Conservation (phyloP, 2,888 invertebrate species). For the Euzophera pinguis region DNA sequence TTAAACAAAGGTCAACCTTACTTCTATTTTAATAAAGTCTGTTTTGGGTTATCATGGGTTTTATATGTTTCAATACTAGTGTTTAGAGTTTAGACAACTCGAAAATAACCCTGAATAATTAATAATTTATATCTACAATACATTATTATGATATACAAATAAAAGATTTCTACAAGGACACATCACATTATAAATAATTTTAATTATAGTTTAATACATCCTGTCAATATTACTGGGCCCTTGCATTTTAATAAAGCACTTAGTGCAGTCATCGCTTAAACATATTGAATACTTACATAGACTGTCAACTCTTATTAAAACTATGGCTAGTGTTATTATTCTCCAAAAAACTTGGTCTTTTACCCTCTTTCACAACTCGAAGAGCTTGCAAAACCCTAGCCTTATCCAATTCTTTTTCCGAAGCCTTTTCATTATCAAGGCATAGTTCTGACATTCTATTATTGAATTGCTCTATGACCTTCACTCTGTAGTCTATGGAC, state of each 20-base stretch:
- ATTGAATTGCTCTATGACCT: slow-evolving; percentile 93
- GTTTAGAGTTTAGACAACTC: too few relatives aligned
- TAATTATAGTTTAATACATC: not conserved
- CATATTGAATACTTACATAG: slow-evolving; percentile 1
- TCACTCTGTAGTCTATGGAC: slow-evolving; percentile 92
- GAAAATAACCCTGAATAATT: too few relatives aligned
- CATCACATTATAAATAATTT: not conserved
- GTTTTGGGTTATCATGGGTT: too few relatives aligned
- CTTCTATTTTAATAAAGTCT: too few relatives aligned
- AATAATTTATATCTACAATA: too few relatives aligned
- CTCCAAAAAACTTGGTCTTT: slow-evolving; percentile 78
- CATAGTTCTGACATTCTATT: slow-evolving; percentile 90
- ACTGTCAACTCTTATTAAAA: slow-evolving; percentile 68
- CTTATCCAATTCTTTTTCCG: slow-evolving; percentile 94
- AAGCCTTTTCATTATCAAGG: slow-evolving; percentile 92
- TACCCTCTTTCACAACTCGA: slow-evolving; percentile 86
- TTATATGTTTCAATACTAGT: too few relatives aligned
- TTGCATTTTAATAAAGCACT: slow-evolving; percentile 8
- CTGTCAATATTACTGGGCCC: slow-evolving; percentile 3
- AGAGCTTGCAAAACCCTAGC: slow-evolving; percentile 94
- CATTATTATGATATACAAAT: too few relatives aligned
- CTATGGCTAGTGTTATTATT: slow-evolving; percentile 71
- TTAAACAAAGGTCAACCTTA: too few relatives aligned
- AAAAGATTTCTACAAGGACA: slow-evolving; percentile 9
- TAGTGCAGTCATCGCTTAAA: slow-evolving; percentile 6